Evolutionary conservation across 2,797 vertebrate species (phyloP), one percentile per base, ranked within the genome.

Genomic region (Tragopan temminckii): DNA sequence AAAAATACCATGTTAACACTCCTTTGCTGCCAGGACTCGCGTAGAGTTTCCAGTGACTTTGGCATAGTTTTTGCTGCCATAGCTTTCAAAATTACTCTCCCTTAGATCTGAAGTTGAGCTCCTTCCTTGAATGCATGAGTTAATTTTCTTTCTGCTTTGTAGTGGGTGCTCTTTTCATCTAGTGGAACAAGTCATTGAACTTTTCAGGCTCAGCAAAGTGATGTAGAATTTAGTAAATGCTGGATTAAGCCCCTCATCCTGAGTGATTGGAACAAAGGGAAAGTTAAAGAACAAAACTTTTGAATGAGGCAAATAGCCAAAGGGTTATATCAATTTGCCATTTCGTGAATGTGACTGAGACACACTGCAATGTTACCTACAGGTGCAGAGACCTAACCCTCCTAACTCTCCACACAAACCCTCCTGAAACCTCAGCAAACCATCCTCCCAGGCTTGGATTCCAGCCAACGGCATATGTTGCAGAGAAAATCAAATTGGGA

Each of bases 351-450:
- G 59, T 52, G 70, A 59, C 81, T 46, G 78, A 71, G 59, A 75
- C 52, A 75, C 58, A 80, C 90, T 80, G 63, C 85, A 79, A 38
- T 58, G 36, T 80, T 93, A 85, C 64, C 80, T 94, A 71, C 66
- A 76, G 64, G 82, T 84, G 67, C 46, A 46, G 80, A 93, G 81
- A 71, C 68, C 79, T 80, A 76, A 70, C 87, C 36, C 25, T 69
- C 40, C 57, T 52, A 67, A 79, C 33, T 20, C 38, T 40, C 2
- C 13, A n/a, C 14, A 27, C 33, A 61, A 88, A 62, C n/a, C 13
- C 23, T n/a, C 42, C 36, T 63, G 46, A 92, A 89, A 90, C 38
- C 33, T n/a, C 42, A 89, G 68, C 52, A 90, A 82, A 61, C 40
- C 76, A 67, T 35, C 50, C 62, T 94, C 33, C 63, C 3, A 43